Base-by-base conservation (phyloP, 2,888 invertebrate genomes). In the Andrena bucephala region DNA sequence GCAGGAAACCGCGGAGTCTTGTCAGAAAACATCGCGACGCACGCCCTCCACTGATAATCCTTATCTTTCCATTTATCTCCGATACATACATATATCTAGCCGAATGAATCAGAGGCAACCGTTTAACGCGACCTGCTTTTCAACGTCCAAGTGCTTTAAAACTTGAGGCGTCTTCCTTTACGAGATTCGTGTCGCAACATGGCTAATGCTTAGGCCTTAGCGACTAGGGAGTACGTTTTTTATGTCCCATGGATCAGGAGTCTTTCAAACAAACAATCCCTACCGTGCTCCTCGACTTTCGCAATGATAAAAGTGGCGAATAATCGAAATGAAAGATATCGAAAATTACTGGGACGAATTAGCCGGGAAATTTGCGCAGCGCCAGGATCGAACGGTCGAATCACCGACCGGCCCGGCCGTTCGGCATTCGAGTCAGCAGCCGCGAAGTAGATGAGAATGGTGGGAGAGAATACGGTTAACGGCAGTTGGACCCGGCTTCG, bases 51-150 rank as follows among this genome's bases (percentile, higher is more conserved):
- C 24, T 48, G 88, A 87, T 88, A 88, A 86, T 85, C 29, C 70
- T 85, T 88, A 88, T 88, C 88, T 80, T 48, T 24, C 69, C 59
- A 65, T 80, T 83, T 83, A 83, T 80, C 82, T 72, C 54, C n/a
- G 74, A 71, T 71, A 62, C 16, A 62, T 57, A 81, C 67, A 57
- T 42, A 57, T 63, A 84, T 71, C 77, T 50, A 24, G 48, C 20
- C 50, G 59, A 16, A 8, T 84, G 84, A 86, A 81, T 86, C 84
- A 81, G 52, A 59, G 60, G 63, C 20, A 29, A 65, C 48, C 20
- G 57, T 20, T 13, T 6, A 31, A 29, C 24, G 10, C 27, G 16
- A 29, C n/a, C 2, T 36, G 29, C 0, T 68, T 42, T 1, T 0
- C 42, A 16, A 27, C 7, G 20, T 1, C 20, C 6, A 24, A 50